Base-by-base conservation (phyloP, 2,113 vertebrate species). In the Trachemys scripta region DNA sequence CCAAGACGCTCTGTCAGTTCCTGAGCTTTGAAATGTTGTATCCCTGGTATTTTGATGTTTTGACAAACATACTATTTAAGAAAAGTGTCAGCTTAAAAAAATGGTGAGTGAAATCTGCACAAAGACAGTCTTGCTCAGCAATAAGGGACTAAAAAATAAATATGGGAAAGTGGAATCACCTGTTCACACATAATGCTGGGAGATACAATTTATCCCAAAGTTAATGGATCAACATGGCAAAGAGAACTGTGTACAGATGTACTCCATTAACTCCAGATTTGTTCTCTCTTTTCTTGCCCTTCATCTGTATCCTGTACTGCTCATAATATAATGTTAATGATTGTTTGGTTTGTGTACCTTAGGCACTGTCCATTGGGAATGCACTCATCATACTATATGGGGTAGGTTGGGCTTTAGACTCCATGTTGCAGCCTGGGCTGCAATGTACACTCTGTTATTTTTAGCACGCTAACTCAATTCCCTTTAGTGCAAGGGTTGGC, bases 191-290 rank as follows among this genome's bases (percentile, higher is more conserved):
- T 20, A 1, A 0, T 47, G 51, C 31, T 51, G 11, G 78, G 14
- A 75, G 11, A 7, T 27, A 53, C 16, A 65, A 59, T 59, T 88
- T 29, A 62, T n/a, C n/a, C 81, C 6, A 47, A 75, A 75, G 65
- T 42, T 80, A 93, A 62, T 1, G 4, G 20, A 17, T 31, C 0
- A 0, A 5, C 45, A 22, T 75, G 87, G 57, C 19, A 17, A 27
- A 91, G 35, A 47, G 45, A 92, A 6, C 0, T 1, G 76, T 57
- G 6, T 59, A 17, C 31, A 79, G 84, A 82, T 35, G n/a, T 1
- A 80, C 0, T 0, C 17, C 24, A 42, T 8, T 20, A 85, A 88
- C 22, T 12, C 53, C 84, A 75, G 45, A 82, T 53, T 82, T 93
- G 69, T 49, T 87, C 50, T 31, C 88, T 85, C 91, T 65, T 29